Evolutionary conservation across 2,113 vertebrate species (phyloP).

Genomic region (Bungarus multicinctus): DNA sequence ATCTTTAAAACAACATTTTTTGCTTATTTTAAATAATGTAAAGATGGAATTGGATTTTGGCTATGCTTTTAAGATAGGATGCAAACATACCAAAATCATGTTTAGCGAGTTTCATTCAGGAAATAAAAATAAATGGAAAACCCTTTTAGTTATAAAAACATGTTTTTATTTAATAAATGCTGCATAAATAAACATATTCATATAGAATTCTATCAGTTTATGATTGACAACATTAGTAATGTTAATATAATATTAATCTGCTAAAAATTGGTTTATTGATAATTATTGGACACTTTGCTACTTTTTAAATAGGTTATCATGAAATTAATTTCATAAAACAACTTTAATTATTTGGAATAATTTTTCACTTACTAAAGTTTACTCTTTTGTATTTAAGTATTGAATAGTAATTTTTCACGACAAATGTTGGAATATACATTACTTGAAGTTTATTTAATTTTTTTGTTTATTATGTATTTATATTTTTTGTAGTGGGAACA

Average conservation of each 20-base stretch:
- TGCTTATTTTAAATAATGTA: neutral
- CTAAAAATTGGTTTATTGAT: neutral
- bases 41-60: neutral
- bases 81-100: neutral
- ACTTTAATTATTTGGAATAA: neutral
- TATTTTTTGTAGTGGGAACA: slow-evolving; percentile 77
- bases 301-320: neutral
- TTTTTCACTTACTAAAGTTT: neutral
- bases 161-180: neutral
- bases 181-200: neutral
- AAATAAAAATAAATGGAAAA: neutral
- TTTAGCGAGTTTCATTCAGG: neutral
- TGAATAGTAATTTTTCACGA: neutral
- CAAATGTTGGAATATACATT: neutral
- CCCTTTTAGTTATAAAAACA: neutral
- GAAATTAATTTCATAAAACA: neutral
- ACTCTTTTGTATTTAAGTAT: neutral
- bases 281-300: neutral
- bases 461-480: slow-evolving; percentile 33
- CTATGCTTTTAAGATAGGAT: neutral
- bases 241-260: neutral
- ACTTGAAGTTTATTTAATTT: neutral
- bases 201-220: neutral
- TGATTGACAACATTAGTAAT: neutral
- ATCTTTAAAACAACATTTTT: neutral